Base-by-base conservation (phyloP, 2,888 invertebrate genomes). In the Invenusta paracnida region DNA sequence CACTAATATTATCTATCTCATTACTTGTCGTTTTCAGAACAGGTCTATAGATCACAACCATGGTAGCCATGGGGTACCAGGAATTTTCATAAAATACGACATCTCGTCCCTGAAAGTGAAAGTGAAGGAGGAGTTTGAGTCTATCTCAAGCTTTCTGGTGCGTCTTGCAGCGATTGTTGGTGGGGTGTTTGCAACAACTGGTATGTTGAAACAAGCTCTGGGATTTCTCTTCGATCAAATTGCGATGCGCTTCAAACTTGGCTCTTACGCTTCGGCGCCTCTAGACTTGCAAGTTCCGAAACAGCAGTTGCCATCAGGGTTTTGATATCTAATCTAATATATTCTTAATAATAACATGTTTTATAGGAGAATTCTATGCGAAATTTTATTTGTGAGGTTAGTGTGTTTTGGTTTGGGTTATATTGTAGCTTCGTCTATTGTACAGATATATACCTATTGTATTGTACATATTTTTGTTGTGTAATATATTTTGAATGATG, bases 1-100 rank as follows among this genome's bases (percentile, higher is more conserved):
- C n/a, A n/a, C n/a, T n/a, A n/a, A n/a, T n/a, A n/a, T n/a, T n/a
- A n/a, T n/a, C n/a, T n/a, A 81, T 83, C 31, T 29, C 88, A n/a
- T n/a, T n/a, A n/a, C n/a, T n/a, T n/a, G n/a, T n/a, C n/a, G n/a
- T n/a, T n/a, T 88, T 23, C 88, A 96, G 90, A 94, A 94, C 89
- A 93, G 97, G 88, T 94, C 94, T 0, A 94, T 97, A 85, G 94
- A 92, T 88, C 93, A 93, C 88, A 88, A 90, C 13, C 93, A 93
- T 90, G 97, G 96, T 29, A 96, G 96, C 23, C 97, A 97, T 90
- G 97, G 97, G 0, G 94, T 96, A 27, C 96, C 97, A 0, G 98
- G 98, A 28, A 95, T 98, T 88, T 97, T 96, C 91, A 95, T 98
- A 89, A 97, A 97, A 91, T 98, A 98, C 91, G 97, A 98, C 89